Evolutionary conservation across 2,797 vertebrate species (phyloP).

Genomic region (Myotis daubentonii): DNA sequence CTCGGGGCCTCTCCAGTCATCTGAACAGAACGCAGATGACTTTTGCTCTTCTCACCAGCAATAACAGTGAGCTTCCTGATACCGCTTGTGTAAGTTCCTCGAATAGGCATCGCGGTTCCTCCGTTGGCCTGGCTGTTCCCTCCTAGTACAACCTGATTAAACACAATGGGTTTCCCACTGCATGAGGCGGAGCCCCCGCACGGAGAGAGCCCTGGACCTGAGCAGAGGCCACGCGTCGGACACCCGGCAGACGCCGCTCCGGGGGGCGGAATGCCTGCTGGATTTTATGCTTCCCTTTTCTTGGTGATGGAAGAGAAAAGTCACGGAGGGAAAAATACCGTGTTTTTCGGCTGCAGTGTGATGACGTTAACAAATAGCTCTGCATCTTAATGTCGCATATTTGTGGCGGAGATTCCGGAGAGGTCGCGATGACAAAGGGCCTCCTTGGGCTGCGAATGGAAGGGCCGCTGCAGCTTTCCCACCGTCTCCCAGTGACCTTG

Average conservation of each 20-base stretch:
- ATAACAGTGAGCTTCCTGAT: background rate
- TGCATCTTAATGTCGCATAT: background rate
- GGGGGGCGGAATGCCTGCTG: background rate
- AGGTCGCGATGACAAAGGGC: background rate
- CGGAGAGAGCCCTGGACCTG: conserved; percentile 44
- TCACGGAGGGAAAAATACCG: rapidly evolving
- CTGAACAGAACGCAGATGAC: background rate
- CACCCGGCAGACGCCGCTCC: background rate
- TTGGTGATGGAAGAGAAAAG: conserved; percentile 20
- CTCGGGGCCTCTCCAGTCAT: background rate
- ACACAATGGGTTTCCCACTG: conserved; percentile 52
- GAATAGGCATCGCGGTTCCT: background rate
- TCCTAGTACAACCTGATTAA: conserved; percentile 51
- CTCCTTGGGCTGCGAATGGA: background rate
- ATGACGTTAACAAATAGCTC: background rate
- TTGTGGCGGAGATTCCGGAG: conserved; percentile 1
- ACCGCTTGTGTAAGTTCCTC: background rate
- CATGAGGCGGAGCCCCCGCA: background rate
- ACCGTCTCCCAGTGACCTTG: background rate
- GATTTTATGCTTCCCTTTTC: conserved; percentile 16
- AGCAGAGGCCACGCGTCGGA: conserved; percentile 1
- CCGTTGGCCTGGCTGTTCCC: conserved; percentile 45
- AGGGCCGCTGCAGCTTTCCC: background rate
- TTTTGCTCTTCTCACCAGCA: background rate
- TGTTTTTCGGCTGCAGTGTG: conserved; percentile 7